These are phyloP conservation scores for Hoplodrina ambigua DNA, from an alignment of 2,888 invertebrate genomes.

Conservation along the genomic window DNA sequence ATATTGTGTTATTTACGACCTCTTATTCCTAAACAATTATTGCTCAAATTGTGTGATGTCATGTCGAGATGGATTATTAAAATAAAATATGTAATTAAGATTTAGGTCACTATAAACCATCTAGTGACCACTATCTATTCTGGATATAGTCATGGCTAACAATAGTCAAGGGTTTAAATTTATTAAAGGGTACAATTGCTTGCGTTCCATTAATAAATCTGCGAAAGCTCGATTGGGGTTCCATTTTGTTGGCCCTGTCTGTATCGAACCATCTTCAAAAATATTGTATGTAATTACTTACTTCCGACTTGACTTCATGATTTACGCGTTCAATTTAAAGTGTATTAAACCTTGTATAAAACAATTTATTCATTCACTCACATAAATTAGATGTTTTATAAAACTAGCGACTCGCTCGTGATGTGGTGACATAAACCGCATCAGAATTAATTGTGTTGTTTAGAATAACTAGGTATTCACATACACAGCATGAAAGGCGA, in stretches of 20 bases:
- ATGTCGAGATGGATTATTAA: slow-evolving; percentile 52
- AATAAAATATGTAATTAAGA: slow-evolving; percentile 21
- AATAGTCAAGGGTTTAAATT: not conserved
- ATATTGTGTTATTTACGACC: slow-evolving; percentile 25
- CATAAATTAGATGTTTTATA: slow-evolving; percentile 7
- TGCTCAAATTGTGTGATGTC: slow-evolving; percentile 70
- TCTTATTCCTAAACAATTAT: slow-evolving; percentile 46
- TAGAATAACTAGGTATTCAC: not conserved
- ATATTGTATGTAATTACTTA: slow-evolving; percentile 2
- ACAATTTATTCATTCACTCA: not conserved
- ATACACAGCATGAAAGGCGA: not conserved
- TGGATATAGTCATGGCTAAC: slow-evolving; percentile 6
- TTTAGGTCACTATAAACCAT: slow-evolving; percentile 11
- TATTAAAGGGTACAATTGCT: not conserved
- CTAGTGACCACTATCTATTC: slow-evolving; percentile 12
- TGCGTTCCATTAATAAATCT: not conserved
- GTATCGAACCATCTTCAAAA: slow-evolving; percentile 9
- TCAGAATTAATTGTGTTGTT: no score
- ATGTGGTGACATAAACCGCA: not conserved
- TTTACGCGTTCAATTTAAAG: slow-evolving; percentile 26
- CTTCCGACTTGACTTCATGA: slow-evolving; percentile 45
- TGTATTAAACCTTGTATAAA: slow-evolving; percentile 29
- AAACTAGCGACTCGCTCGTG: not conserved
- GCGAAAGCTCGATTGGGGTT: not conserved
- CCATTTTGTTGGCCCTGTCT: not conserved